phyloP scores from a whole-genome alignment of 1,140 invertebrate genomes.

The Drosophila bocqueti region DNA sequence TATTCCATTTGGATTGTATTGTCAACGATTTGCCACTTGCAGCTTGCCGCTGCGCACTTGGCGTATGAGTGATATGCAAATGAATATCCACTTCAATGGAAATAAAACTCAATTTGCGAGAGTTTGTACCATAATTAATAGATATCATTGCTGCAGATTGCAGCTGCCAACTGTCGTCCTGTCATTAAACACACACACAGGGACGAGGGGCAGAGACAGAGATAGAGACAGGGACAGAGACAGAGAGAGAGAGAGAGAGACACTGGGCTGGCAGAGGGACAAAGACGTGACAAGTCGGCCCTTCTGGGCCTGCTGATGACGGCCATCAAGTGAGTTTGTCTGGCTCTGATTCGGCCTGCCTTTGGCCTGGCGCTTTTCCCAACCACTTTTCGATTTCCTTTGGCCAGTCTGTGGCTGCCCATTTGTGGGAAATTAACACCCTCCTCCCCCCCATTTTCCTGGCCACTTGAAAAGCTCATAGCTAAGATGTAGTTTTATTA shows the following conservation, averaged over 20 bases:
- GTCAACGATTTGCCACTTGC: conserved; percentile 47
- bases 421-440: background rate
- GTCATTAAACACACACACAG: conserved; percentile 26
- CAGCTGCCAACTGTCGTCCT: conserved; percentile 23
- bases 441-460: too few species aligned
- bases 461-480: background rate
- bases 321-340: conserved; percentile 54
- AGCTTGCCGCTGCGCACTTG: conserved; percentile 34
- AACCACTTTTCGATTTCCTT: background rate
- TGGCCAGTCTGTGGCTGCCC: conserved; percentile 7
- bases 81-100: conserved; percentile 38
- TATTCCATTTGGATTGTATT: conserved; percentile 40
- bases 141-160: conserved; percentile 53
- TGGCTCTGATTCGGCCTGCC: conserved; percentile 26
- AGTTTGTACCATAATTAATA: conserved; percentile 53
- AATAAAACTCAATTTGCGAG: conserved; percentile 52
- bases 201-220: background rate
- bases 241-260: background rate
- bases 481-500: conserved; percentile 1
- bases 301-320: conserved; percentile 53
- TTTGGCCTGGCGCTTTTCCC: conserved; percentile 6
- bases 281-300: conserved; percentile 42
- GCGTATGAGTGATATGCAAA: conserved; percentile 55
- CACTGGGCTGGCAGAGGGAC: background rate
- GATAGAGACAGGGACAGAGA: background rate